phyloP scores from a whole-genome alignment of 2,113 vertebrate species.

The Cynopterus brachyotis region DNA sequence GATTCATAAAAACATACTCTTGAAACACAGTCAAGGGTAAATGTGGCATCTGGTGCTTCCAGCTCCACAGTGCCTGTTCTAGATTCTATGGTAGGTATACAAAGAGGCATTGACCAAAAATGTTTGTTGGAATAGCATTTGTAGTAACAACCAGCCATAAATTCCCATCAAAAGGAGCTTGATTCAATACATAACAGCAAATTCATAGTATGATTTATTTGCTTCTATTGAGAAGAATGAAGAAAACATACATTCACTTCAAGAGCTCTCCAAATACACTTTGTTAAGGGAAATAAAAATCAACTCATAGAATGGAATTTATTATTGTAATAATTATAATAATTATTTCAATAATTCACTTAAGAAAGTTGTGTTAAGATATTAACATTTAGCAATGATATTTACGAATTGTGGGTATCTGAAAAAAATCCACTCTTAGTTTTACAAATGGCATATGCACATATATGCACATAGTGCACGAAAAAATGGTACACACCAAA shows the following conservation, averaged over 20 bases:
- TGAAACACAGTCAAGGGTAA: neutral
- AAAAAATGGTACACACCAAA: neutral
- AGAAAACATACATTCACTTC: neutral
- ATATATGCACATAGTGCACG: neutral
- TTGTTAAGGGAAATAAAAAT: constrained; percentile 8
- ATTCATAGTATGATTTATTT: neutral
- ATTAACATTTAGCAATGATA: neutral
- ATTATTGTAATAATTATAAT: neutral
- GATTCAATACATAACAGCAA: neutral
- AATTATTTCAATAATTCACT: neutral
- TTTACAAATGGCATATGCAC: neutral
- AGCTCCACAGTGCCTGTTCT: neutral
- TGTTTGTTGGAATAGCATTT: neutral
- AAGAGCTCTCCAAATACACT: neutral
- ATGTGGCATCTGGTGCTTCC: neutral
- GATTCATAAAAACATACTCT: neutral
- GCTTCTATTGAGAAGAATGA: neutral
- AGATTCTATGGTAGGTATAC: neutral
- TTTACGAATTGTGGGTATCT: neutral
- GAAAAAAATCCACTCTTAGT: neutral
- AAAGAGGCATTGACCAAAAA: neutral
- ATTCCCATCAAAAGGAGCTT: neutral
- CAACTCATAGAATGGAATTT: neutral
- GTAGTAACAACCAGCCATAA: neutral
- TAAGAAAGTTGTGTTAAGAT: neutral